These are phyloP conservation scores for Tubiluchus corallicola DNA, from an alignment of 2,888 invertebrate species.

Conservation along the genomic window DNA sequence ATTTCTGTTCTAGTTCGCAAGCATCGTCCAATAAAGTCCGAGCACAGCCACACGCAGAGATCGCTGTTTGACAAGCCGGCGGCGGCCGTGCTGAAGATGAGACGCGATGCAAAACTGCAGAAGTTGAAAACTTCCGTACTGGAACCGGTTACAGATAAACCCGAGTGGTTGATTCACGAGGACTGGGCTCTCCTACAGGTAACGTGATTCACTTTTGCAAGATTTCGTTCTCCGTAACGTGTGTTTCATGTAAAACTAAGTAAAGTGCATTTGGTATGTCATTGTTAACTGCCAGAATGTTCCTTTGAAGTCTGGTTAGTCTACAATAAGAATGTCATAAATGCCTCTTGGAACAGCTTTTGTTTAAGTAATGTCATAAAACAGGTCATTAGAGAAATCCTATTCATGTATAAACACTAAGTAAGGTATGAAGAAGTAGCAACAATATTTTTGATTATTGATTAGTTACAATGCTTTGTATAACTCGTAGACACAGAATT, in stretches of 20 bases:
- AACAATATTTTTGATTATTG: too few species aligned
- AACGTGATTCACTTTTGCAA: constrained; percentile 7
- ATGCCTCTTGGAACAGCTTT: too few species aligned
- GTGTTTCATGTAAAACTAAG: too few species aligned
- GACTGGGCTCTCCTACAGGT: constrained; percentile 73
- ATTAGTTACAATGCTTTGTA: too few species aligned
- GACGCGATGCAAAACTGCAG: constrained; percentile 54
- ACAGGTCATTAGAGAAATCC: too few species aligned
- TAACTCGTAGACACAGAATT: too few species aligned
- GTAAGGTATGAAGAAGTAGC: too few species aligned
- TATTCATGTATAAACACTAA: too few species aligned
- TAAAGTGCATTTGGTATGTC: too few species aligned
- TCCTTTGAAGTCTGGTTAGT: neutral
- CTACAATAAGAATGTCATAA: too few species aligned
- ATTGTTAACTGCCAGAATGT: constrained; percentile 6
- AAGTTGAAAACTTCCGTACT: constrained; percentile 37
- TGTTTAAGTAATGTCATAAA: too few species aligned
- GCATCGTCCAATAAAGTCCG: constrained; percentile 42
- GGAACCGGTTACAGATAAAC: too few species aligned
- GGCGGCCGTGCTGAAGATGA: constrained; percentile 49
- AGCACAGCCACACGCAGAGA: constrained; percentile 52
- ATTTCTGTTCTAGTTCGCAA: constrained; percentile 20
- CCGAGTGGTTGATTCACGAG: constrained; percentile 78
- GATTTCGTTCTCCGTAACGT: neutral
- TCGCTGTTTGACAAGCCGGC: constrained; percentile 63